Percentiles rank a stretch among this genome's conserved stretches.
Evolutionary conservation across 2,888 invertebrate genomes (phyloP).

Genomic region (Suillia variegata): DNA sequence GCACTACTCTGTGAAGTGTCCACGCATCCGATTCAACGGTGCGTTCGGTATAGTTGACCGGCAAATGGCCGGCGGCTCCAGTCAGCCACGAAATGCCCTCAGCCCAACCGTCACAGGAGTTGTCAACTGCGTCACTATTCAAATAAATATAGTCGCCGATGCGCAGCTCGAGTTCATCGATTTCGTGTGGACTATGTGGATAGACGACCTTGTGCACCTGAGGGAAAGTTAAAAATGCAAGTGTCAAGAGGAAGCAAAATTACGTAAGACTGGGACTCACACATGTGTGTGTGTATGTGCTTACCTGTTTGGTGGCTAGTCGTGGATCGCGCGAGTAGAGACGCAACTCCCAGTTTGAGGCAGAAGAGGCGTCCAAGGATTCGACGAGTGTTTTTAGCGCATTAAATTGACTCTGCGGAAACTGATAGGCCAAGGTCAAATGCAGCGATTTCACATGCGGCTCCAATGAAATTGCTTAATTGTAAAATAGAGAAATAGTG

Average conservation of each 20-base stretch:
- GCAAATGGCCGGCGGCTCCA: slow-evolving; percentile 77
- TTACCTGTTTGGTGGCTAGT: slow-evolving; percentile 72
- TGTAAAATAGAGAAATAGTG: slow-evolving; percentile 19
- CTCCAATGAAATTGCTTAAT: slow-evolving; percentile 73
- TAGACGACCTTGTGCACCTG: slow-evolving; percentile 81
- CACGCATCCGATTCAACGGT: slow-evolving; percentile 90
- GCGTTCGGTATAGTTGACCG: slow-evolving; percentile 80
- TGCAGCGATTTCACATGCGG: slow-evolving; percentile 85
- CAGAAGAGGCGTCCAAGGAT: slow-evolving; percentile 70
- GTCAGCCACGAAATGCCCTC: slow-evolving; percentile 67
- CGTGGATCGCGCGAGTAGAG: slow-evolving; percentile 85
- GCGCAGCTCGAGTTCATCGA: slow-evolving; percentile 83
- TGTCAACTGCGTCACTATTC: slow-evolving; percentile 73
- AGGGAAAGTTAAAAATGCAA: slow-evolving; percentile 19
- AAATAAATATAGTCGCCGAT: slow-evolving; percentile 87
- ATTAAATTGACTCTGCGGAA: slow-evolving; percentile 74
- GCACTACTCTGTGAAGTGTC: slow-evolving; percentile 80
- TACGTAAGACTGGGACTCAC: not conserved
- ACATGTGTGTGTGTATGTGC: slow-evolving; percentile 21
- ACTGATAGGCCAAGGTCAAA: slow-evolving; percentile 88
- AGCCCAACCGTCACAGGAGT: slow-evolving; percentile 85
- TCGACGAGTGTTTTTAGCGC: slow-evolving; percentile 76
- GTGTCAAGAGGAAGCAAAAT: slow-evolving; percentile 14
- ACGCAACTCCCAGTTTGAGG: slow-evolving; percentile 81
- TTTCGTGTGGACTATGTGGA: slow-evolving; percentile 75